phyloP scores from a whole-genome alignment of 2,797 vertebrate genomes.

The Oreonectes daqikongensis region DNA sequence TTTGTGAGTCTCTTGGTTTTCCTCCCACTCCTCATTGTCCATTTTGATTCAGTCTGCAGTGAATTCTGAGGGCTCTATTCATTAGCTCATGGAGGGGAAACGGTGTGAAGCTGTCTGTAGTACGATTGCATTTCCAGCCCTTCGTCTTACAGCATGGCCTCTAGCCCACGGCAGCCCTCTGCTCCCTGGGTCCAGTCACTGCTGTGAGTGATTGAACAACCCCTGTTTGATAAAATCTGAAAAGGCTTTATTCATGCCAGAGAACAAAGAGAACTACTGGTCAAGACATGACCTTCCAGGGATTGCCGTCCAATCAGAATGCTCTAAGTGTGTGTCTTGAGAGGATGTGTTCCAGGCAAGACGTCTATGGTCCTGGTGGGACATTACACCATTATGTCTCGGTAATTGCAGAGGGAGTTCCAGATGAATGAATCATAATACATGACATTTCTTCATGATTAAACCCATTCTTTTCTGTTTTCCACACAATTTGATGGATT shows the following conservation, averaged over 20 bases:
- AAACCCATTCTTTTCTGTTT: conserved; percentile 20
- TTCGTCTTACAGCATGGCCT: conserved; percentile 30
- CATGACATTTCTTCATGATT: conserved; percentile 48
- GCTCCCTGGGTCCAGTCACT: conserved; percentile 3
- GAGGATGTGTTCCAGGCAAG: conserved; percentile 36
- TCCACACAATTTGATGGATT: conserved; percentile 18
- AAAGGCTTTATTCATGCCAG: conserved; percentile 51
- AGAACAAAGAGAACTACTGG: conserved; percentile 31
- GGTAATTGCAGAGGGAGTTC: conserved; percentile 39
- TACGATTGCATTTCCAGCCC: conserved; percentile 32
- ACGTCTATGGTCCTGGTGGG: conserved; percentile 14
- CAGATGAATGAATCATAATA: conserved; percentile 52
- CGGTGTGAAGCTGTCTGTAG: conserved; percentile 30
- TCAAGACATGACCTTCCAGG: conserved; percentile 42
- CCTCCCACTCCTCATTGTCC: conserved; percentile 4
- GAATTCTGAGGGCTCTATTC: conserved; percentile 44
- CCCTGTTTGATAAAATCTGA: conserved; percentile 50
- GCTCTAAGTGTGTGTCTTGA: conserved; percentile 13
- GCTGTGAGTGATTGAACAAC: conserved; percentile 41
- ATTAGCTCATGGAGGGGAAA: conserved; percentile 26
- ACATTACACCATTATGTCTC: conserved; percentile 39
- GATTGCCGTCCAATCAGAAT: conserved; percentile 31
- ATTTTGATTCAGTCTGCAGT: conserved; percentile 26
- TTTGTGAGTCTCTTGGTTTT: background rate
- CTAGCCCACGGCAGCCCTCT: conserved; percentile 34